Percentiles rank a stretch among this genome's conserved stretches.
Conservation (phyloP, 1,140 invertebrate species). For the Acromyrmex heyeri region DNA sequence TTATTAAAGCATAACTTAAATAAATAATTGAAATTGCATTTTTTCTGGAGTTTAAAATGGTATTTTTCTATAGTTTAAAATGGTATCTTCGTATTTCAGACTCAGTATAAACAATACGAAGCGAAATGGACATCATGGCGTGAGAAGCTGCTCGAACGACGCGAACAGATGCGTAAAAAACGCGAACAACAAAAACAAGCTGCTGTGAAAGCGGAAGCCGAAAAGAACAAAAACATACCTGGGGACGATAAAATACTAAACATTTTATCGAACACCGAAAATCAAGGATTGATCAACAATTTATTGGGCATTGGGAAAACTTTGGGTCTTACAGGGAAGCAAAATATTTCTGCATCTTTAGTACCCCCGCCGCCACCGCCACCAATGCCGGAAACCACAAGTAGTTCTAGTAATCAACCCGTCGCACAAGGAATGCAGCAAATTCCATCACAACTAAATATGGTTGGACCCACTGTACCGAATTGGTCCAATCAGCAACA, state of each 20-base stretch:
- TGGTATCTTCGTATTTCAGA: slow-evolving; percentile 80
- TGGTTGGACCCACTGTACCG: slow-evolving; percentile 75
- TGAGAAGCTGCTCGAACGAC: slow-evolving; percentile 91
- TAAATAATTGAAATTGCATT: slow-evolving; percentile 19
- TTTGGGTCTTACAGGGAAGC: slow-evolving; percentile 83
- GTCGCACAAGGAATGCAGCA: slow-evolving; percentile 42
- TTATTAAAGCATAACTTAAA: background rate
- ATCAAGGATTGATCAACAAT: slow-evolving; percentile 85
- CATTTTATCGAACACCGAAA: slow-evolving; percentile 84
- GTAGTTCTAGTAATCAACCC: slow-evolving; percentile 25
- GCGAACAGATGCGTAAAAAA: slow-evolving; percentile 93
- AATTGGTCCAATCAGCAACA: slow-evolving; percentile 82
- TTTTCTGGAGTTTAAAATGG: slow-evolving; percentile 2
- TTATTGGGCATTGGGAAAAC: slow-evolving; percentile 85
- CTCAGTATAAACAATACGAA: slow-evolving; percentile 93
- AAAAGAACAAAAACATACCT: slow-evolving; percentile 82
- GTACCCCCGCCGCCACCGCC: slow-evolving; percentile 63
- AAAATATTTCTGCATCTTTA: slow-evolving; percentile 61
- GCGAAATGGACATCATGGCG: slow-evolving; percentile 94
- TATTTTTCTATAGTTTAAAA: slow-evolving; percentile 16
- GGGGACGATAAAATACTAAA: slow-evolving; percentile 85
- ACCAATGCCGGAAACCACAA: slow-evolving; percentile 58
- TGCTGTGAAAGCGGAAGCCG: slow-evolving; percentile 79
- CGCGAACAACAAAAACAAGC: slow-evolving; percentile 85
- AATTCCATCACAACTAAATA: slow-evolving; percentile 61